A percentile compares a stretch with the other conserved stretches of the same genome.
phyloP scores from a whole-genome alignment of 1,140 invertebrate species.

The Pomacea maculata region DNA sequence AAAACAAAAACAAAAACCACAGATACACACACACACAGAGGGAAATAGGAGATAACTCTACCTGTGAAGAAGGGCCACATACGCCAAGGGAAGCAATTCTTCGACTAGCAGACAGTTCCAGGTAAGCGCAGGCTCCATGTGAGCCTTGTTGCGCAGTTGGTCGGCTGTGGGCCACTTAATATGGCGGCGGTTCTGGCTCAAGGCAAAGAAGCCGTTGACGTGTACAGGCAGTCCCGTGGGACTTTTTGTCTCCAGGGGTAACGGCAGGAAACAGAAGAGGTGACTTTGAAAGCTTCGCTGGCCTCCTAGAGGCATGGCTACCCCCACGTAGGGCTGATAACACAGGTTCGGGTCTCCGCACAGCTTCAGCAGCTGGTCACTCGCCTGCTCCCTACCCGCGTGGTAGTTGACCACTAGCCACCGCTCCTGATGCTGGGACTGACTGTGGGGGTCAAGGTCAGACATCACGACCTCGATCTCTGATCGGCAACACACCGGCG shows the following conservation, averaged over 20 bases:
- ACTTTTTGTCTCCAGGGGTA: conserved; percentile 44
- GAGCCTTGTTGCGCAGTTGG: conserved; percentile 28
- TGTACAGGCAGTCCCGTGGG: conserved; percentile 57
- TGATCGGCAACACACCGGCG: not conserved
- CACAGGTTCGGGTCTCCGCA: conserved; percentile 1
- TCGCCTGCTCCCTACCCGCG: conserved; percentile 4
- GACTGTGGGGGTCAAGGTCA: not conserved
- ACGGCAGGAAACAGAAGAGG: conserved; percentile 59
- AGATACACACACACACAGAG: no score
- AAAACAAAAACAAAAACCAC: no score
- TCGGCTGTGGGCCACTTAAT: conserved; percentile 51
- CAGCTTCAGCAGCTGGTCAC: not conserved
- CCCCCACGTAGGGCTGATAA: conserved; percentile 20
- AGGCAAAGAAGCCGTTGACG: conserved; percentile 57
- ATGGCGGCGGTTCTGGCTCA: conserved; percentile 54
- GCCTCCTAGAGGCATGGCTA: conserved; percentile 25
- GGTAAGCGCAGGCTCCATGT: conserved; percentile 42
- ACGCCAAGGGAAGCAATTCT: conserved; percentile 49
- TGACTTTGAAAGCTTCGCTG: conserved; percentile 27
- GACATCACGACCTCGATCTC: not conserved
- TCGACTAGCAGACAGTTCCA: conserved; percentile 54
- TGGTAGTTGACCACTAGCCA: conserved; percentile 26
- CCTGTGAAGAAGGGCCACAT: conserved; percentile 24
- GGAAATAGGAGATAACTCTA: not conserved
- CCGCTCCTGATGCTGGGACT: not conserved